Percentiles rank a stretch among this genome's conserved stretches.
Evolutionary conservation across 1,140 invertebrate species (phyloP).

Genomic region (Drosophila paulistorum): DNA sequence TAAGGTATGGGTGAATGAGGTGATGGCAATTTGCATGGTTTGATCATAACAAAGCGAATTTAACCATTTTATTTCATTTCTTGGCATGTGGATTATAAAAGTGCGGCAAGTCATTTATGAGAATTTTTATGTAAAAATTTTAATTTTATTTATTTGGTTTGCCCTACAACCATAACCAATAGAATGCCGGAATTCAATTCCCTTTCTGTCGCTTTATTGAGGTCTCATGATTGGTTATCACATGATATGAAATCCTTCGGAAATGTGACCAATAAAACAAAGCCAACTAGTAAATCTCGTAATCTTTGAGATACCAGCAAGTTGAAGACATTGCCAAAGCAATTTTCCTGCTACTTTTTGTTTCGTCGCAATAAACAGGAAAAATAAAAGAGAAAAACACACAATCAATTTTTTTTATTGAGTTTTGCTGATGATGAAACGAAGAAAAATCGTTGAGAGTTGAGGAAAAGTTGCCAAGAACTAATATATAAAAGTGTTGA

Average conservation of each 20-base stretch:
- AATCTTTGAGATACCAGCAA: slow-evolving; percentile 43
- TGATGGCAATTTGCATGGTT: background rate
- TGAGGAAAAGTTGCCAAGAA: slow-evolving; percentile 33
- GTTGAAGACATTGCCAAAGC: background rate
- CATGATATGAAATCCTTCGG: slow-evolving; percentile 62
- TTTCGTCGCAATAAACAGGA: slow-evolving; percentile 31
- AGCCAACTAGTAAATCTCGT: slow-evolving; percentile 69
- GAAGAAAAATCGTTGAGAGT: slow-evolving; percentile 23
- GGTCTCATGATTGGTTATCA: slow-evolving; percentile 55
- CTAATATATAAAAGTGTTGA: slow-evolving; percentile 16
- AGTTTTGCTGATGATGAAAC: slow-evolving; percentile 30
- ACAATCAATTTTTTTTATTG: slow-evolving; percentile 77
- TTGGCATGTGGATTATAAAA: background rate
- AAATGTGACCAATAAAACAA: slow-evolving; percentile 67
- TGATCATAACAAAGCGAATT: background rate
- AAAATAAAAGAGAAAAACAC: slow-evolving; percentile 40
- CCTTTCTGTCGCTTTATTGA: background rate
- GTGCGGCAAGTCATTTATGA: slow-evolving; percentile 2
- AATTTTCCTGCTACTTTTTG: slow-evolving; percentile 32
- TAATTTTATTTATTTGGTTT: background rate
- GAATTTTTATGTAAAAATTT: background rate
- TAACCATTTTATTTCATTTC: background rate
- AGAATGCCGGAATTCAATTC: background rate
- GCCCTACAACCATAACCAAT: background rate
- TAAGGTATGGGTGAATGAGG: background rate